Evolutionary conservation across 2,113 vertebrate species (phyloP).

Genomic region (Guaruba guarouba): DNA sequence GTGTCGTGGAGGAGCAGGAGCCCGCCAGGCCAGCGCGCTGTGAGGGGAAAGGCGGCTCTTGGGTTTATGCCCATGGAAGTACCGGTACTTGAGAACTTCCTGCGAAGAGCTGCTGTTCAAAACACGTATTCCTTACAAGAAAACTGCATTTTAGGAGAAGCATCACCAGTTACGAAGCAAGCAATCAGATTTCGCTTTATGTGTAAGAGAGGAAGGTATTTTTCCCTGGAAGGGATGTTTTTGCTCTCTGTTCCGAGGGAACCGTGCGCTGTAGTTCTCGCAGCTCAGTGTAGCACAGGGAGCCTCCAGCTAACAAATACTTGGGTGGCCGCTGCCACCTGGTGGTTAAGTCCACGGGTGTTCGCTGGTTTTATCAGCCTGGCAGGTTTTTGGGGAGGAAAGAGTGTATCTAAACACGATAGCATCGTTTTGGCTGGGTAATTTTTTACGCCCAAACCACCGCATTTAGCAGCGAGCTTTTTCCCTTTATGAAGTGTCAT

Average conservation of each 20-base stretch:
- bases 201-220: accelerated
- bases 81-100: accelerated
- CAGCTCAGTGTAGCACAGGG: accelerated
- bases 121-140: accelerated
- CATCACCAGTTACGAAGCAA: accelerated
- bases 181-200: accelerated
- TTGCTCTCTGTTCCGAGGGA: accelerated
- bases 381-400: not conserved
- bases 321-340: not conserved
- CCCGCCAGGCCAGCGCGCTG: not conserved
- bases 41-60: accelerated
- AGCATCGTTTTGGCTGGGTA: not conserved
- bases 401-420: no score
- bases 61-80: accelerated
- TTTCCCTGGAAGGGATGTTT: accelerated
- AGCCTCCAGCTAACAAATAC: accelerated
- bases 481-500: no score
- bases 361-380: accelerated
- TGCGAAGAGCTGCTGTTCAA: no score
- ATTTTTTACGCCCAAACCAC: not conserved
- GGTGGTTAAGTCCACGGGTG: not conserved
- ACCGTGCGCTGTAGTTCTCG: accelerated
- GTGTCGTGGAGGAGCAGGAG: not conserved
- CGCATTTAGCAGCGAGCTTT: not conserved
- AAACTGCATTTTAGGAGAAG: accelerated